A percentile compares a stretch with the other conserved stretches of the same genome.
Conservation (phyloP, 2,113 vertebrate species). For the Oreochromis aureus region DNA sequence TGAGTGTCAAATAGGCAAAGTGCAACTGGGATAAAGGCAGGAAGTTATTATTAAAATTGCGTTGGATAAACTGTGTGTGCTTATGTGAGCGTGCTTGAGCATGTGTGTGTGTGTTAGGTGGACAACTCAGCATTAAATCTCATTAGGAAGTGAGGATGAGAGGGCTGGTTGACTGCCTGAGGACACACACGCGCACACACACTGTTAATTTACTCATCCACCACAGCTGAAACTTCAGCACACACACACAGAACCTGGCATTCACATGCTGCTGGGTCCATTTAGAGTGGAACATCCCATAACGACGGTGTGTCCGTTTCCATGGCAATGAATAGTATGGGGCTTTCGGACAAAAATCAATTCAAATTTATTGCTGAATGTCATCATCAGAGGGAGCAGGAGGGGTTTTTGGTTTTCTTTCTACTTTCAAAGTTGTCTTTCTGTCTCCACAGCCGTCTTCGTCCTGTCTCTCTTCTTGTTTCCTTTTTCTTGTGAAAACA, state of each 20-base stretch:
- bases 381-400: background rate
- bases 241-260: background rate
- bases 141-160: conserved; percentile 46
- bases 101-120: background rate
- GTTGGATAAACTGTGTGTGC: background rate
- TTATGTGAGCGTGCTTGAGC: background rate
- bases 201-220: background rate
- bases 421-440: background rate
- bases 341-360: background rate
- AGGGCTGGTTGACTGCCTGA: conserved; percentile 15
- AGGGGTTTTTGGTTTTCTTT: background rate
- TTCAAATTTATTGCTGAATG: background rate
- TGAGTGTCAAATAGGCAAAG: background rate
- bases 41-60: conserved; percentile 20
- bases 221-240: background rate
- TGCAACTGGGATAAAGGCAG: background rate
- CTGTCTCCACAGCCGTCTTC: background rate
- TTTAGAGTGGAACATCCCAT: conserved; percentile 50
- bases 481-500: background rate
- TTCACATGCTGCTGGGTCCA: conserved; percentile 7
- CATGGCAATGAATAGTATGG: conserved; percentile 5
- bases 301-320: conserved; percentile 27
- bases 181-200: conserved; percentile 1
- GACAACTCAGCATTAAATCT: conserved; percentile 49
- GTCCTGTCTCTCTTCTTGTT: accelerated